These are phyloP conservation scores for Eretmochelys imbricata DNA, from an alignment of 2,113 vertebrate species.

Conservation along the genomic window DNA sequence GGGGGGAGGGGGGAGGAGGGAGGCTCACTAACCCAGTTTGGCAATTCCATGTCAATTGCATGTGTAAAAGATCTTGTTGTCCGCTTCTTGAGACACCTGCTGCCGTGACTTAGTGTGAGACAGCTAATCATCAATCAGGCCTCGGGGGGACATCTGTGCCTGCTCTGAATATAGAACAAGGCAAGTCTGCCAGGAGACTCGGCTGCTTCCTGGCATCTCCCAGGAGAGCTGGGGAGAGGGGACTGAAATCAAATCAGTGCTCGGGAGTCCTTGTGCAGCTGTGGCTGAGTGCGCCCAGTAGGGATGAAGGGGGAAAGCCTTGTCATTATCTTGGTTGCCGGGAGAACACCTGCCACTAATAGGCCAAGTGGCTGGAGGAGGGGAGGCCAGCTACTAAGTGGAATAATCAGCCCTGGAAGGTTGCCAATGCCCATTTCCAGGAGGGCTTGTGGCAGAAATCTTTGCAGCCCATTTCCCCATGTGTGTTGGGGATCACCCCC, in stretches of 20 bases:
- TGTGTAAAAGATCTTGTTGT: neutral
- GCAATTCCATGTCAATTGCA: conserved; percentile 51
- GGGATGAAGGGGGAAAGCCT: neutral
- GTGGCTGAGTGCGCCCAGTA: neutral
- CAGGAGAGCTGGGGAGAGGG: neutral
- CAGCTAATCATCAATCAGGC: neutral
- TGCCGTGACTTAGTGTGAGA: neutral
- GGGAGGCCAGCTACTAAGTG: neutral
- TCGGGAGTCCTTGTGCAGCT: neutral
- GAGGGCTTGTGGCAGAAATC: neutral
- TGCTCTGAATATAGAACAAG: neutral
- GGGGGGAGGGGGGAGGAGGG: neutral
- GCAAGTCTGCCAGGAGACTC: neutral
- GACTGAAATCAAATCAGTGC: neutral
- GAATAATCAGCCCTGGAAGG: neutral
- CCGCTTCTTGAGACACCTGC: neutral
- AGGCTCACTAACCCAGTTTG: neutral
- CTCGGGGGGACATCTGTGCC: conserved; percentile 23
- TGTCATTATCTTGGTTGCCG: neutral
- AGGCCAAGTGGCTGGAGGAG: neutral
- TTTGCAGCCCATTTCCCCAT: neutral
- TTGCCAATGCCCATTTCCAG: no score
- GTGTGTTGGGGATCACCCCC: no score
- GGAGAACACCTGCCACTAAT: conserved; percentile 30
- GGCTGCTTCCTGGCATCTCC: neutral